Base-by-base conservation (phyloP, 1,140 invertebrate genomes). In the Bombus haemorrhoidalis region DNA sequence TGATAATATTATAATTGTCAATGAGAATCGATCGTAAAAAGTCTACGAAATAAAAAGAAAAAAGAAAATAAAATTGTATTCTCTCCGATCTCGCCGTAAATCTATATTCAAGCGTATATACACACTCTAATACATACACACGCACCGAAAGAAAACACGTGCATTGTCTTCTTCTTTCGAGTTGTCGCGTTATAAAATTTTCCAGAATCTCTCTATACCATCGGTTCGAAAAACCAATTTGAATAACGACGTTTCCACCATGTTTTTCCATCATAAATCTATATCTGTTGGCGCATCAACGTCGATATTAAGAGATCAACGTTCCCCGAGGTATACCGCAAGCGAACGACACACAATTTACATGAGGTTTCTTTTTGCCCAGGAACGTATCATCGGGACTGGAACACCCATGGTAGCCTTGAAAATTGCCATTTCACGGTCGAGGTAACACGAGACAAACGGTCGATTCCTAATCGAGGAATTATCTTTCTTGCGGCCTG, bases 391-490 rank as follows among this genome's bases (percentile, higher is more conserved):
- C 83, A 62, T 74, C 69, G 25, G 18, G 25, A 3, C n/a, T 47
- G 53, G 37, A 66, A 68, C 57, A 83, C 64, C 75, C 64, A 13
- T 64, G 73, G 66, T 72, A 72, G 81, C 83, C 84, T 87, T 91
- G 86, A 75, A 80, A 80, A 75, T 72, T 62, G 71, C 71, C 39
- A 43, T 74, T 80, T 89, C 85, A 83, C 79, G 73, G 68, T 83
- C 66, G 80, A 86, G 75, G 78, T 81, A 68, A 57, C 83, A 76
- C 66, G 74, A 62, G 88, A 86, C 83, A 81, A 90, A 90, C 76
- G 59, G 75, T 62, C 75, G 59, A 87, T 90, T 83, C 68, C 86
- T 89, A 80, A 89, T 84, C 83, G 81, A 84, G 47, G 68, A 81
- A 87, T 84, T 71, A 84, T 66, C 76, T 59, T 87, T 88, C 89